A percentile compares a stretch with the other conserved stretches of the same genome.
phyloP scores from a whole-genome alignment of 2,113 vertebrate species.

The Acinonyx jubatus region DNA sequence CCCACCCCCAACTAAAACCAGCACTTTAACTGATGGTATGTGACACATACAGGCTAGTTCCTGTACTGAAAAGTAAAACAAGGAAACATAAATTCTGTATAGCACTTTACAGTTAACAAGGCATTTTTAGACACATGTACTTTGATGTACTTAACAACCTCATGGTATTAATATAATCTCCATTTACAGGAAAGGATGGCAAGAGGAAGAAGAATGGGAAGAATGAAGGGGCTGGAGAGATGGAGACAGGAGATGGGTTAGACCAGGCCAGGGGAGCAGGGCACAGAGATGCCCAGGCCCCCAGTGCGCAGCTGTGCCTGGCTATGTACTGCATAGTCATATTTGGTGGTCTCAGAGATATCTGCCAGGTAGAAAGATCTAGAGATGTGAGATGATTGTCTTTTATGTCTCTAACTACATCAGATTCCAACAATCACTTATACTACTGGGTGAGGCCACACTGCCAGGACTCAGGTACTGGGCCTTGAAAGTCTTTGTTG shows the following conservation, averaged over 20 bases:
- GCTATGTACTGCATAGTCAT: neutral
- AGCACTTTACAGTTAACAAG: neutral
- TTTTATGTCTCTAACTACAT: neutral
- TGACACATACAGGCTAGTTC: neutral
- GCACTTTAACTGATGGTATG: neutral
- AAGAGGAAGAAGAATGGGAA: neutral
- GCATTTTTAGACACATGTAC: neutral
- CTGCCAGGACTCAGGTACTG: neutral
- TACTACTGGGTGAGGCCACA: neutral
- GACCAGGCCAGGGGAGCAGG: accelerated
- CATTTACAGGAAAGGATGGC: neutral
- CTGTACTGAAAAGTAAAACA: neutral
- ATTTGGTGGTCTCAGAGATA: neutral
- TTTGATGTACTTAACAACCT: neutral
- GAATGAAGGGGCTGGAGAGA: neutral
- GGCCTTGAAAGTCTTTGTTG: neutral
- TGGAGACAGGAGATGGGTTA: neutral
- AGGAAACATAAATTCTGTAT: neutral
- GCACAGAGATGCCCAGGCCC: neutral
- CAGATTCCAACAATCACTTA: neutral
- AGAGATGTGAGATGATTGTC: neutral
- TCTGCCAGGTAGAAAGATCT: neutral
- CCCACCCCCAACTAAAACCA: neutral
- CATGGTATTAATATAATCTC: neutral
- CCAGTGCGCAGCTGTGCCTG: neutral